Evolutionary conservation across 2,113 vertebrate genomes (phyloP), one percentile per base, ranked within the genome.

Genomic region (Ia io): DNA sequence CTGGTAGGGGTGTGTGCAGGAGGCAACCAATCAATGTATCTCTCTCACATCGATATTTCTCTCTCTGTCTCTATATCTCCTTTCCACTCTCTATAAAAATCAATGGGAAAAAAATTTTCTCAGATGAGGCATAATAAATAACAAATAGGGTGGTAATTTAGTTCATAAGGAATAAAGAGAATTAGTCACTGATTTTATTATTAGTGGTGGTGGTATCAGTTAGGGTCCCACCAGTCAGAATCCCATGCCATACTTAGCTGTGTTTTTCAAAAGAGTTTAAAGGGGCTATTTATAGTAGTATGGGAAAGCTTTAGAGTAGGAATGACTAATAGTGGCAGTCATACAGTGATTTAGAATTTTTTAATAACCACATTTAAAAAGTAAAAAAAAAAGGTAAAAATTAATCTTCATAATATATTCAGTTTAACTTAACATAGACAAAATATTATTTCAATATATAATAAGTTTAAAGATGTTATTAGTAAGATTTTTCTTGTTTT

Each of bases 401-500:
- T 87, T 79, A 83, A 78, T 73, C 42, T 91, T 92, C 86, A 74
- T 61, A 30, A 74, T 78, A 85, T 28, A 59, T 67, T 73, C 71
- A 83, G 30, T 59, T 83, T 84, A 79, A 84, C 17, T 14, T 56
- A 74, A 25, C 20, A 83, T 63, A 79, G 18, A 35, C 56, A 42
- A 93, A 83, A 61, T 94, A 69, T 76, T 35, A 94, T 89, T 84
- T 78, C 74, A 96, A 77, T 3, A 83, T 7, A 14, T 76, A 84
- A 70, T 77, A 17, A 51, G 56, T 49, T 76, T 80, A 16, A 70
- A 80, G 59, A 91, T 40, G 47, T 44, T 78, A 37, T 86, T 78
- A 92, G 18, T 61, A 82, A 95, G 18, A 80, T 35, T 49, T 91
- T 93, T 61, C 30, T 63, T 78, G 59, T 89, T 70, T 84, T 89